A percentile compares a stretch with the other conserved stretches of the same genome.
These are phyloP conservation scores for Hemiscyllium ocellatum DNA, from an alignment of 2,113 vertebrate genomes.

Conservation along the genomic window DNA sequence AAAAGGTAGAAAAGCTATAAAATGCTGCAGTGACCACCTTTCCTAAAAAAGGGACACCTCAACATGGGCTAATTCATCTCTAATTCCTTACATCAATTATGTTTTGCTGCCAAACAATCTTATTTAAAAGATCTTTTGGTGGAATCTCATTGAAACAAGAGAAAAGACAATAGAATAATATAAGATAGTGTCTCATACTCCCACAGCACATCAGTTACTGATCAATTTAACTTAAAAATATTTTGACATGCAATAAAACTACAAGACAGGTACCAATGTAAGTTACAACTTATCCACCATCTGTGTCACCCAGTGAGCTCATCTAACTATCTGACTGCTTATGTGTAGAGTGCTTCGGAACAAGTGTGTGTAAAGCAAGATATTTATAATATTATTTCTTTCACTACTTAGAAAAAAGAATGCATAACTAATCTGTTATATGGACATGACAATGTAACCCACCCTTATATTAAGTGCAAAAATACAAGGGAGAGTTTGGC, in stretches of 20 bases:
- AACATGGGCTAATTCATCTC: neutral
- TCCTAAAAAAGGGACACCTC: neutral
- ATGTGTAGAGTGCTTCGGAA: neutral
- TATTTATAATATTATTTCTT: neutral
- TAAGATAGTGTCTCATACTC: neutral
- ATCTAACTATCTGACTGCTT: neutral
- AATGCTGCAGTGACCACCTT: neutral
- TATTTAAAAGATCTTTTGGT: neutral
- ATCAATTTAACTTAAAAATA: constrained; percentile 10
- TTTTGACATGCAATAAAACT: neutral
- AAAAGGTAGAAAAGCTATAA: neutral
- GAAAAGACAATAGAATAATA: neutral
- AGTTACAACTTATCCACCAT: neutral
- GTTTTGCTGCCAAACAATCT: neutral
- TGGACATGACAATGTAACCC: neutral
- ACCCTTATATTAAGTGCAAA: neutral
- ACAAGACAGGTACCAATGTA: neutral
- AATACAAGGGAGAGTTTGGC: neutral
- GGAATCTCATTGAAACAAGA: neutral
- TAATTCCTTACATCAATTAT: neutral
- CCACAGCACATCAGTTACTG: neutral
- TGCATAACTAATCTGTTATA: neutral
- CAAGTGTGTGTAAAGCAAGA: neutral
- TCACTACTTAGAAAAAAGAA: neutral
- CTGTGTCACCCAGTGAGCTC: neutral